These are phyloP conservation scores for Iphiclides podalirius DNA, from an alignment of 2,888 invertebrate species.

Conservation along the genomic window DNA sequence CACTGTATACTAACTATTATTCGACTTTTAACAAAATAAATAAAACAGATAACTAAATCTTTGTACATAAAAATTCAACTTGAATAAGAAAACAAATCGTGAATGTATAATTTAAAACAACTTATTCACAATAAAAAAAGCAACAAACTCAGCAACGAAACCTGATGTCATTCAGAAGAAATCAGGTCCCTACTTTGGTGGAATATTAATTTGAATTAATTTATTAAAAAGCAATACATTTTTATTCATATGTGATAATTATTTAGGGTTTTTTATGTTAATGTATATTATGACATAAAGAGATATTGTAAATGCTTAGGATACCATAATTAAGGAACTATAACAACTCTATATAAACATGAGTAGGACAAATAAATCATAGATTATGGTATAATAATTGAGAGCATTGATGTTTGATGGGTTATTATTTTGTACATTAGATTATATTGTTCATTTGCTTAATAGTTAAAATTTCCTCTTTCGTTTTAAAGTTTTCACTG, in stretches of 20 bases:
- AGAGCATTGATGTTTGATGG: neutral
- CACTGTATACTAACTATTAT: no score
- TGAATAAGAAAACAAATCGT: constrained; percentile 17
- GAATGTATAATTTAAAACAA: constrained; percentile 16
- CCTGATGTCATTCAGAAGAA: neutral
- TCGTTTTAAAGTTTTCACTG: no score
- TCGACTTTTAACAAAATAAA: constrained; percentile 45
- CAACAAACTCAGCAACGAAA: neutral
- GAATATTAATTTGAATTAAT: constrained; percentile 5
- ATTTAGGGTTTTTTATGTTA: neutral
- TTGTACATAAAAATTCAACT: constrained; percentile 30
- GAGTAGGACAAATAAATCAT: constrained; percentile 19
- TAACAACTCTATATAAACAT: constrained; percentile 8
- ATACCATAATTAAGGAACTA: constrained; percentile 17
- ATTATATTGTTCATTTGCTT: no score
- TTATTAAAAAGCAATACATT: neutral
- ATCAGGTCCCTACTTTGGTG: constrained; percentile 19
- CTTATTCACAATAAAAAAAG: constrained; percentile 8
- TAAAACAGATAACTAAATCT: constrained; percentile 43
- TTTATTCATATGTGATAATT: neutral
- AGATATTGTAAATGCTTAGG: neutral
- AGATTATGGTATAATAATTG: constrained; percentile 8
- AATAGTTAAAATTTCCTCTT: no score
- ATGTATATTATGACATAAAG: neutral
- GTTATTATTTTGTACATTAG: no score